Conservation (phyloP, 2,888 invertebrate genomes). For the Synergus gifuensis region DNA sequence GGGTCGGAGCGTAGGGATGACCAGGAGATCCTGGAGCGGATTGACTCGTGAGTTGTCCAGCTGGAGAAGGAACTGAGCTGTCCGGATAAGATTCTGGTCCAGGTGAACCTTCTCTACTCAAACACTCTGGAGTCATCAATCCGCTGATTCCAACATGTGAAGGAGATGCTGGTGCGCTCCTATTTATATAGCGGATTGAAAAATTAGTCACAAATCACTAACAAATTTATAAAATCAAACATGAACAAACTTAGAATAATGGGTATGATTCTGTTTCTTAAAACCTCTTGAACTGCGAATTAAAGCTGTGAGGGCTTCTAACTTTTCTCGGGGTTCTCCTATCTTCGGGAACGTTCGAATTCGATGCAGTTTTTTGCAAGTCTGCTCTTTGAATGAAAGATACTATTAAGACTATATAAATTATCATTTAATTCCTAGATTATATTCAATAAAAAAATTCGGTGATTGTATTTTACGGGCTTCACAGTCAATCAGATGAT, state of each 20-base stretch:
- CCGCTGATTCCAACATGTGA: constrained; percentile 94
- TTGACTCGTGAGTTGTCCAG: constrained; percentile 80
- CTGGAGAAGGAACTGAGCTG: constrained; percentile 80
- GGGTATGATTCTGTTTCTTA: constrained; percentile 27
- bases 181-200: constrained; percentile 68
- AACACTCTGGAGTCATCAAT: constrained; percentile 89
- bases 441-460: neutral
- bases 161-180: constrained; percentile 96
- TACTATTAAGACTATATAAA: neutral
- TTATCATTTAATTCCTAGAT: neutral
- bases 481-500: constrained; percentile 1
- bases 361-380: constrained; percentile 29
- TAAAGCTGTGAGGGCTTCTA: constrained; percentile 23
- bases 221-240: constrained; percentile 1
- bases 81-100: constrained; percentile 85
- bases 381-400: constrained; percentile 35
- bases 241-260: constrained; percentile 17
- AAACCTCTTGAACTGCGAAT: constrained; percentile 19
- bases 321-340: constrained; percentile 28
- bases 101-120: constrained; percentile 96
- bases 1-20: constrained; percentile 76
- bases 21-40: constrained; percentile 84
- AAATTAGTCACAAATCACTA: neutral
- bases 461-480: neutral
- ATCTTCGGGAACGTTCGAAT: constrained; percentile 13